These are phyloP conservation scores for Cyprinodon brontotheroides DNA, from an alignment of 2,113 vertebrate genomes.

Conservation along the genomic window DNA sequence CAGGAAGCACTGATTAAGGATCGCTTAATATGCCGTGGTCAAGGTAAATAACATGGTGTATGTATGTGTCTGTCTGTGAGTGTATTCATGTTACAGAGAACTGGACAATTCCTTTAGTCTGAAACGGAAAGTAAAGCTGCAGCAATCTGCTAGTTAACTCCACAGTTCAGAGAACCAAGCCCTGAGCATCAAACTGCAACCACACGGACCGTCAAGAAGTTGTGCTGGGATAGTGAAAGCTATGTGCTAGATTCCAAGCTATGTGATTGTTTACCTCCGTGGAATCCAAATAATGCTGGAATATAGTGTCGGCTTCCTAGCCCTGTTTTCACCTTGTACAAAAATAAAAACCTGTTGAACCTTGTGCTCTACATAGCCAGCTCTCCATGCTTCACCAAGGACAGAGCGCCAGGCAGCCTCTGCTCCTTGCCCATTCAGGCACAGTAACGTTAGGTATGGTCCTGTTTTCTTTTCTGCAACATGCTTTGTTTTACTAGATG, in stretches of 20 bases:
- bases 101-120: slow-evolving; percentile 29
- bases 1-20: slow-evolving; percentile 44
- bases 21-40: slow-evolving; percentile 48
- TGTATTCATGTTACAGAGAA: slow-evolving; percentile 49
- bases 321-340: slow-evolving; percentile 76
- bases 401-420: slow-evolving; percentile 63
- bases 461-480: slow-evolving; percentile 81
- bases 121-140: slow-evolving; percentile 37
- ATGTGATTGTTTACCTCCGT: slow-evolving; percentile 69
- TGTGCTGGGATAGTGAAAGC: slow-evolving; percentile 67
- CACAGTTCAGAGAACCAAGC: slow-evolving; percentile 38
- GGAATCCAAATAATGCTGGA: slow-evolving; percentile 71
- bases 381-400: slow-evolving; percentile 79
- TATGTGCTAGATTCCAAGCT: slow-evolving; percentile 70
- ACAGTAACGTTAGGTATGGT: slow-evolving; percentile 82
- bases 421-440: slow-evolving; percentile 75
- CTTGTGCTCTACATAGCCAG: slow-evolving; percentile 75
- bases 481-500: slow-evolving; percentile 76
- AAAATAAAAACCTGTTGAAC: slow-evolving; percentile 72
- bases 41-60: slow-evolving; percentile 53
- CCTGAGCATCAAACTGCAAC: slow-evolving; percentile 45
- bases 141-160: slow-evolving; percentile 36
- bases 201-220: slow-evolving; percentile 58
- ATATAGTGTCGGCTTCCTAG: slow-evolving; percentile 69
- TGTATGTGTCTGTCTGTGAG: slow-evolving; percentile 54